phyloP scores from a whole-genome alignment of 1,140 invertebrate species.

The Maconellicoccus hirsutus region DNA sequence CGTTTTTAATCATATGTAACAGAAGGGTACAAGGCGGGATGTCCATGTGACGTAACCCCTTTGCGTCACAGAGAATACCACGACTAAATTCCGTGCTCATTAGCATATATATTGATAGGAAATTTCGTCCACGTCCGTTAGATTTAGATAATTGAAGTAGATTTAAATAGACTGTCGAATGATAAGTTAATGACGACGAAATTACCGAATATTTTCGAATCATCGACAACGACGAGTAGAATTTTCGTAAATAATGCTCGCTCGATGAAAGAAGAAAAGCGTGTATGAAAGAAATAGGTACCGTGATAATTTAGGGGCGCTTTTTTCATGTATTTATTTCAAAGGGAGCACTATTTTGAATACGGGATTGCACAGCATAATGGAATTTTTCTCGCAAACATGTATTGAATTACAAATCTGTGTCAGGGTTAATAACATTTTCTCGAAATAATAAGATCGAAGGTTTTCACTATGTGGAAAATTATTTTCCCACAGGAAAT shows the following conservation, averaged over 20 bases:
- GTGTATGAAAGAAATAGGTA: no score
- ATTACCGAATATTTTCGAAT: not conserved
- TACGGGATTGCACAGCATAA: not conserved
- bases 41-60: not conserved
- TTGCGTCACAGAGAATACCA: not conserved
- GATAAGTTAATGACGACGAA: not conserved
- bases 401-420: constrained; percentile 9
- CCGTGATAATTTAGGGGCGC: no score
- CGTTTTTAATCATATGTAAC: not conserved
- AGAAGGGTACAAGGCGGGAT: not conserved
- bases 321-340: no score
- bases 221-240: no score
- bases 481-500: constrained; percentile 9
- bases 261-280: no score
- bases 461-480: not conserved
- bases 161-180: not conserved
- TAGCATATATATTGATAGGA: constrained; percentile 4
- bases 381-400: not conserved
- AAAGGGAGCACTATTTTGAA: not conserved
- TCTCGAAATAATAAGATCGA: not conserved
- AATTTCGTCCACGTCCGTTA: not conserved
- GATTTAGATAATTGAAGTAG: not conserved
- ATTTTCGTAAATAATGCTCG: no score
- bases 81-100: not conserved
- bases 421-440: constrained; percentile 5